These are phyloP conservation scores for Probosciger aterrimus DNA, from an alignment of 2,113 vertebrate genomes.

Conservation along the genomic window DNA sequence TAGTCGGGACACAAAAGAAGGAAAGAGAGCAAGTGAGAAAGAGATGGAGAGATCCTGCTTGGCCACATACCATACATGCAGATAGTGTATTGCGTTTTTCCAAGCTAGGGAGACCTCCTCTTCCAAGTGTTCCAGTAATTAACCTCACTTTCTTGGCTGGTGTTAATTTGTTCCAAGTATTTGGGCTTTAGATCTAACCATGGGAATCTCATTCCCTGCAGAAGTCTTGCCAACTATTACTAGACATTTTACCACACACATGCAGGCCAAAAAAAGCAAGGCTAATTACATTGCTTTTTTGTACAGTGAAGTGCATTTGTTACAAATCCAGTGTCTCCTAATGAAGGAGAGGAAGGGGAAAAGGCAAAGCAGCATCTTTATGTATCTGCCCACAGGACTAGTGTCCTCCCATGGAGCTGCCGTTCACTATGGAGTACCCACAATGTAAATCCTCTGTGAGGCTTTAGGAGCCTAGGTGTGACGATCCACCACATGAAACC, in stretches of 20 bases:
- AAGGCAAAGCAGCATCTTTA: neutral
- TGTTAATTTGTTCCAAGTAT: slow-evolving; percentile 70
- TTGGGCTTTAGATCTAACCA: slow-evolving; percentile 72
- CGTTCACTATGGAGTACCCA: neutral
- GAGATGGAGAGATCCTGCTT: neutral
- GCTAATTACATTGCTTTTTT: slow-evolving; percentile 42
- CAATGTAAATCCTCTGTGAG: neutral
- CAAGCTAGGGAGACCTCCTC: slow-evolving; percentile 31
- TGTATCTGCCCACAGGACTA: neutral
- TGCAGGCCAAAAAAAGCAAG: slow-evolving; percentile 56
- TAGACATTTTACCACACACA: slow-evolving; percentile 74
- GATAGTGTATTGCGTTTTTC: slow-evolving; percentile 34
- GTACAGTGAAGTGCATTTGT: slow-evolving; percentile 34
- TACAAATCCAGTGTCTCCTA: neutral
- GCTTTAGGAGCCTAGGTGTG: neutral
- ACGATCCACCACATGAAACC: neutral
- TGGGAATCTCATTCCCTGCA: slow-evolving; percentile 63
- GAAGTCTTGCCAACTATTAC: slow-evolving; percentile 67
- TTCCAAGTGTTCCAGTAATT: slow-evolving; percentile 39
- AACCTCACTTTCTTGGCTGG: slow-evolving; percentile 69
- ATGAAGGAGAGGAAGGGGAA: neutral
- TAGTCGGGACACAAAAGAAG: neutral
- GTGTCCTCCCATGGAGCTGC: neutral
- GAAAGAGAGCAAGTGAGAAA: neutral
- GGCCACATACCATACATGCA: neutral